Evolutionary conservation across 2,113 vertebrate species (phyloP), one percentile per base, ranked within the genome.

Genomic region (Emydocephalus ijimae): DNA sequence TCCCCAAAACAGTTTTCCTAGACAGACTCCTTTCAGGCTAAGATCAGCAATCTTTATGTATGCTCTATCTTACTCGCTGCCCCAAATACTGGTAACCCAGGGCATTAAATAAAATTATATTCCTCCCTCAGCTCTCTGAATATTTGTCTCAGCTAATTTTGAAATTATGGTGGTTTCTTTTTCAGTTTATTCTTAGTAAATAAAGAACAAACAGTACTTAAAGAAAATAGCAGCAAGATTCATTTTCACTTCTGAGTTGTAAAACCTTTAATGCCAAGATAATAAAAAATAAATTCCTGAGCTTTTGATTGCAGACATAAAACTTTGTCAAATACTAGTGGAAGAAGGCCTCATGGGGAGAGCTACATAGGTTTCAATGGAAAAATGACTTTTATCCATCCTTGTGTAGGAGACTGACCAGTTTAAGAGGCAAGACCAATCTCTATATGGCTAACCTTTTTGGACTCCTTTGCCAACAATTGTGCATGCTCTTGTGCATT

Each of bases 221-320:
- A 94, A 93, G 61, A 90, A 52, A 87, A 20, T 94, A 93, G 95
- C 94, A 94, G 48, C 50, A 88, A 92, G 89, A 88, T 50, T 96
- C 86, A 50, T 95, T 95, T 95, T 95, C 81, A 90, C 92, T 93
- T 93, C 92, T 92, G 93, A 64, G 81, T 91, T 89, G 48, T 90
- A 91, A 95, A 95, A 12, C 0, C 86, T 56, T 91, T 96, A 90
- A 94, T 94, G 93, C 93, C 94, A 43, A 50, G 39, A 55, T 92
- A 69, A 92, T 92, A 52, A 87, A 91, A 95, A 93, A 87, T 48
- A 81, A 56, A 95, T 90, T 89, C 87, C 92, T 94, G 90, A 93
- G 90, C 94, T 95, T 96, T 96, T 96, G 95, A 94, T 94, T 94
- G 89, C 88, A 85, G 21, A 59, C 69, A 95, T 88, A 96, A 93